These are phyloP conservation scores for Eilema caniola DNA, from an alignment of 2,888 invertebrate species.

Conservation along the genomic window DNA sequence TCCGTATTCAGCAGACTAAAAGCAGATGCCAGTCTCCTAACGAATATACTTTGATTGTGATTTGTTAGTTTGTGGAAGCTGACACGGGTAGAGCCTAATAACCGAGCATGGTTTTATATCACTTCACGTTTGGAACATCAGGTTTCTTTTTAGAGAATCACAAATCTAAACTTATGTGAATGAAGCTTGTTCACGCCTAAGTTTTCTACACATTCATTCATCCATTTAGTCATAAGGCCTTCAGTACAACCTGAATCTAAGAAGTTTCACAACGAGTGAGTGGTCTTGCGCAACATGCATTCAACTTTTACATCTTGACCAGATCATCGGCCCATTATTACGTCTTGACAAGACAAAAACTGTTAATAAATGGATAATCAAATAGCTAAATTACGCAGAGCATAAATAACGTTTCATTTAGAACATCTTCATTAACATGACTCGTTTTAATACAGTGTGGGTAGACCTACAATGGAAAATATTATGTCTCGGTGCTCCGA, in stretches of 20 bases:
- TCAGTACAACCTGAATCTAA: too few relatives aligned
- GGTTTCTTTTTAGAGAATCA: not conserved
- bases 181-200: not conserved
- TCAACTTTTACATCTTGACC: not conserved
- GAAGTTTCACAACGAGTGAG: too few relatives aligned
- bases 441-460: conserved; percentile 67
- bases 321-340: not conserved
- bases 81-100: not conserved
- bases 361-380: conserved; percentile 24
- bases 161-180: too few relatives aligned
- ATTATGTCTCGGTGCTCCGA: conserved; percentile 60
- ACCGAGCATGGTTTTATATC: too few relatives aligned
- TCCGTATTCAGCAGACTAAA: not conserved
- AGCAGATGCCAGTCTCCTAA: not conserved
- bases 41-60: not conserved
- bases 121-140: not conserved
- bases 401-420: conserved; percentile 50
- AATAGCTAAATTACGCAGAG: conserved; percentile 38
- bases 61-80: not conserved
- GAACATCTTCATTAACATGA: conserved; percentile 66
- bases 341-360: not conserved
- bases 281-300: not conserved
- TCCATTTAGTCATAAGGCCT: too few relatives aligned
- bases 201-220: not conserved
- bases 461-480: conserved; percentile 61